These are phyloP conservation scores for Batillaria attramentaria DNA, from an alignment of 1,140 invertebrate genomes.

Conservation along the genomic window DNA sequence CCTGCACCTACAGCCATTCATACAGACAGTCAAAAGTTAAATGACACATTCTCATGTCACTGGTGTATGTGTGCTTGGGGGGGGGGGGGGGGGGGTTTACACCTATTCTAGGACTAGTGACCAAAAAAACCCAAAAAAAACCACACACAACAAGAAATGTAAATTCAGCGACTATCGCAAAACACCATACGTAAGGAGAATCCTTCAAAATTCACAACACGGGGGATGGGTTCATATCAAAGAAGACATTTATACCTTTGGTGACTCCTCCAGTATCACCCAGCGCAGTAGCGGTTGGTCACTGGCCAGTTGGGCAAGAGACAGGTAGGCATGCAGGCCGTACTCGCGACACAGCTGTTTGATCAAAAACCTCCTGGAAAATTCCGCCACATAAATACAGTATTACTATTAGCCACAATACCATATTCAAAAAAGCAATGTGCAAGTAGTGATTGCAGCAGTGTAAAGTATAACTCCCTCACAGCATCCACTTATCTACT, in stretches of 20 bases:
- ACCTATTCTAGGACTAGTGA: too few relatives aligned
- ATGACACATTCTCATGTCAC: not conserved
- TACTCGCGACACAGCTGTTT: conserved; percentile 8
- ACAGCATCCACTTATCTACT: not conserved
- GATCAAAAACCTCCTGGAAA: conserved; percentile 9
- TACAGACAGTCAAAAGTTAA: not conserved
- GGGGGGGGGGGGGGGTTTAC: too few relatives aligned
- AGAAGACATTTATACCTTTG: conserved; percentile 6
- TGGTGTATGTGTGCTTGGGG: too few relatives aligned
- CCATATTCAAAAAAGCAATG: too few relatives aligned
- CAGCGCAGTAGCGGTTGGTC: not conserved
- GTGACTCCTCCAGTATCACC: not conserved
- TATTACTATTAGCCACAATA: too few relatives aligned
- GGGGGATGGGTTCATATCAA: too few relatives aligned
- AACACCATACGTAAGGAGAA: too few relatives aligned
- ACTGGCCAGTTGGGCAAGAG: not conserved
- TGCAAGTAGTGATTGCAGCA: too few relatives aligned
- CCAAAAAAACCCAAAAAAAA: too few relatives aligned
- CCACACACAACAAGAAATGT: not conserved
- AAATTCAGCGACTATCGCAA: not conserved
- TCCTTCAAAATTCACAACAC: too few relatives aligned
- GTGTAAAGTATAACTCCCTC: not conserved
- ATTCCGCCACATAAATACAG: too few relatives aligned
- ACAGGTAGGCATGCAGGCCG: conserved; percentile 6
- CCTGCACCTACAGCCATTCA: conserved; percentile 6